These are phyloP conservation scores for Telenomus remus DNA, from an alignment of 1,140 invertebrate species.

Conservation along the genomic window DNA sequence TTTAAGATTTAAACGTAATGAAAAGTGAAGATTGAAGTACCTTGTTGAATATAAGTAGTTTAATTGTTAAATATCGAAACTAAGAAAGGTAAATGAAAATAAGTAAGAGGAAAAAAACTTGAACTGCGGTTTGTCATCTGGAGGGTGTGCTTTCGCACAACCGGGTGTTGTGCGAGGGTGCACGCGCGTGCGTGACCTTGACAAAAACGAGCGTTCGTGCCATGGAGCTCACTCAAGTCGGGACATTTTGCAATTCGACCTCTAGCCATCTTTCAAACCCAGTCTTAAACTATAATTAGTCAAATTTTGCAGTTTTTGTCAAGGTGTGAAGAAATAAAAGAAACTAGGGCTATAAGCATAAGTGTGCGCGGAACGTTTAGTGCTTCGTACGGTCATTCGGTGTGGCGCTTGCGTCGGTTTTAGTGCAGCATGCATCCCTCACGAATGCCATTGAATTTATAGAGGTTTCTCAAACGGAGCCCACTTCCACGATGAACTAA, in stretches of 20 bases:
- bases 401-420: conserved; percentile 48
- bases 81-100: conserved; percentile 12
- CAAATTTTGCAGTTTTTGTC: conserved; percentile 39
- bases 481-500: conserved; percentile 64
- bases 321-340: conserved; percentile 14
- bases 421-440: conserved; percentile 54
- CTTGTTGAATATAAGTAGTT: conserved; percentile 74
- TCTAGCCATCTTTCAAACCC: no score
- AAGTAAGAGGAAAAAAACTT: conserved; percentile 19
- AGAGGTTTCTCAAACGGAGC: conserved; percentile 36
- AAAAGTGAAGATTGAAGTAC: conserved; percentile 67
- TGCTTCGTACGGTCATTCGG: conserved; percentile 27
- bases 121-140: conserved; percentile 40
- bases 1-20: conserved; percentile 2
- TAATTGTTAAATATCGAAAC: conserved; percentile 60
- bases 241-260: no score
- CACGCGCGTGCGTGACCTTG: conserved; percentile 41
- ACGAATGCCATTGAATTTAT: conserved; percentile 54
- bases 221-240: conserved; percentile 13
- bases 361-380: conserved; percentile 37
- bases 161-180: neutral
- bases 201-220: conserved; percentile 35
- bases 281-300: neutral
- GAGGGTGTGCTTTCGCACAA: no score
- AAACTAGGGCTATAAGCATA: conserved; percentile 21